Evolutionary conservation across 2,797 vertebrate species (phyloP).

Genomic region (Clarias fuscus): DNA sequence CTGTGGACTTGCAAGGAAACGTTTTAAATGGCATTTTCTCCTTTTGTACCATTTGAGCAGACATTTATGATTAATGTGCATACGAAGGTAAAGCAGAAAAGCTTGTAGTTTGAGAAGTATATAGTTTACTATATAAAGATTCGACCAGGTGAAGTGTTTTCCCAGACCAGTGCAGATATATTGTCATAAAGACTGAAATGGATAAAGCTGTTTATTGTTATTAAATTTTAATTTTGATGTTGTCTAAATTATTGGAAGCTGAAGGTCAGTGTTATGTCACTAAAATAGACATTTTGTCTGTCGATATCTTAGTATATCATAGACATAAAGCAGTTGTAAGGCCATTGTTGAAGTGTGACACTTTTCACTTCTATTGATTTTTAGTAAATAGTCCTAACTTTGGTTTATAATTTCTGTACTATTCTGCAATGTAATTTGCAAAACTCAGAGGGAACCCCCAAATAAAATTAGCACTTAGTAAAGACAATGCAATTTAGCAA

Average conservation of each 20-base stretch:
- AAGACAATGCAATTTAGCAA: neutral
- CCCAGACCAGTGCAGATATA: neutral
- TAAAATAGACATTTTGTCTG: neutral
- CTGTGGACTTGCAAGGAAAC: neutral
- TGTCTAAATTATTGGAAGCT: neutral
- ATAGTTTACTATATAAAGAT: neutral
- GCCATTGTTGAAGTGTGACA: neutral
- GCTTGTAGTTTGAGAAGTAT: neutral
- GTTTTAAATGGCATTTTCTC: neutral
- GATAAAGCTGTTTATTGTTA: neutral
- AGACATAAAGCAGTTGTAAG: neutral
- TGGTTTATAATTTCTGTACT: neutral
- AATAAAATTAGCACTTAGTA: neutral
- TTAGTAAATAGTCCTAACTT: neutral
- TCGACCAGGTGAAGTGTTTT: neutral
- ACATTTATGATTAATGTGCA: neutral
- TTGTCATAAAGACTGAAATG: too few relatives aligned
- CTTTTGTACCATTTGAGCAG: too few relatives aligned
- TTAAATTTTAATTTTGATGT: neutral
- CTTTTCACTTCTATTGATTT: neutral
- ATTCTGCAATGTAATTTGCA: neutral
- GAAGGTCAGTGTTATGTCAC: neutral
- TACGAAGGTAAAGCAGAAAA: neutral
- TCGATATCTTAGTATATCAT: neutral
- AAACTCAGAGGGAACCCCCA: neutral